These are phyloP conservation scores for Oxyura jamaicensis DNA, from an alignment of 2,113 vertebrate genomes.

Conservation along the genomic window DNA sequence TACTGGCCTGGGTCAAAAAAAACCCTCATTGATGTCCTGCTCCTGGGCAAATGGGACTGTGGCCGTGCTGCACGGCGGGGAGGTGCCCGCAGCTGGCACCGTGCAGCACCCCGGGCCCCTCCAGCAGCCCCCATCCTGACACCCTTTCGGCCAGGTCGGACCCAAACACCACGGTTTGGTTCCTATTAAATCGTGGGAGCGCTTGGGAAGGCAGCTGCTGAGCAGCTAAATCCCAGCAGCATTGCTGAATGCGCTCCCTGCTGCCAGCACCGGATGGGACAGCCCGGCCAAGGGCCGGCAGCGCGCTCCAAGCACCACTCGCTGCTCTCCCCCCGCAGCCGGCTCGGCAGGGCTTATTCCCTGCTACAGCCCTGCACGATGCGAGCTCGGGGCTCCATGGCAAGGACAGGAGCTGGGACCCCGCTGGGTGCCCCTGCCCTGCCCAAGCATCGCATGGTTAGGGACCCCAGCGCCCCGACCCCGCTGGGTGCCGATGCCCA, in stretches of 20 bases:
- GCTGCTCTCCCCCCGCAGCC: neutral
- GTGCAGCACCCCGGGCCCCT: neutral
- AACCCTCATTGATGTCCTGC: neutral
- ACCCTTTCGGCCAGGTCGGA: neutral
- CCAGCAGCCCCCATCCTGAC: neutral
- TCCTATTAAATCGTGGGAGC: neutral
- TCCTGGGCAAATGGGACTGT: fast-evolving
- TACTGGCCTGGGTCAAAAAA: too few species aligned
- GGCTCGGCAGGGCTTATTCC: fast-evolving
- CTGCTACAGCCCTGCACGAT: neutral
- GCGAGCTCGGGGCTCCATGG: too few species aligned
- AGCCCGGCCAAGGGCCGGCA: neutral
- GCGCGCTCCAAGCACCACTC: neutral
- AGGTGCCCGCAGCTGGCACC: too few species aligned
- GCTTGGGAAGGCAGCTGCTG: slow-evolving; percentile 32
- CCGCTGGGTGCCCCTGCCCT: too few species aligned
- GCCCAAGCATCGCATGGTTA: too few species aligned
- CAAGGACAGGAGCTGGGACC: too few species aligned
- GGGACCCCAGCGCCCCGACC: too few species aligned
- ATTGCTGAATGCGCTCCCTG: slow-evolving; percentile 18
- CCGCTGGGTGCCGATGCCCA: too few species aligned
- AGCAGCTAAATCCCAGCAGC: slow-evolving; percentile 52
- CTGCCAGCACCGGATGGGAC: slow-evolving; percentile 61
- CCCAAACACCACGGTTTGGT: neutral
- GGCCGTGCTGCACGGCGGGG: neutral